Evolutionary conservation across 1,140 invertebrate genomes (phyloP), one percentile per base, ranked within the genome.

Genomic region (Uloborus diversus): DNA sequence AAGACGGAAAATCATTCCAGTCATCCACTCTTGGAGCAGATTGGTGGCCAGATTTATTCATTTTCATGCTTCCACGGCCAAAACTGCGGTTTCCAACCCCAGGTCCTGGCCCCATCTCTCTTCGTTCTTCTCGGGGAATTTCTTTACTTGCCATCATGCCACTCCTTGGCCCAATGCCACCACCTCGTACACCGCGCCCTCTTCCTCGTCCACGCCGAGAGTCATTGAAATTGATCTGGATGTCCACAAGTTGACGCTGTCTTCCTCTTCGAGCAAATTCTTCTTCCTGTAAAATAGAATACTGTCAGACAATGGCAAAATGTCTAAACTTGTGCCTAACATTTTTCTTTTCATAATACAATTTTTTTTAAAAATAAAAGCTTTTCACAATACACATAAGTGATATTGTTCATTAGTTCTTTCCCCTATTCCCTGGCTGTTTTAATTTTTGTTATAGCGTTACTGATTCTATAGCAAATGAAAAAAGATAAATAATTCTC

Each of bases 1-100:
- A 89, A 84, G 94, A 95, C 81, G 96, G 96, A 88, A 98, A 97
- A 88, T 96, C 95, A 85, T 93, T 92, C 89, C 95, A 95, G 88
- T 98, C 95, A 86, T 97, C 94, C 64, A 98, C 94, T 87, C 96
- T 96, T 25, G 96, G 96, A 85, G 95, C 95, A 81, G 91, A 88
- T 82, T 91, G 90, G 83, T 89, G 82, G 17, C 82, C 53, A 69
- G 82, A 28, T 69, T 71, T 32, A 49, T 65, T 68, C 1, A 57
- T 35, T 73, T 82, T 82, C 42, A 83, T 61, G 42, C 83, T 82
- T 25, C 82, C 81, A 57, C 82, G 81, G 62, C 49, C 56, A 61
- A 33, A 68, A 56, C 65, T 79, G 30, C 64, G 35, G 7, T 56
- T 37, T 30, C 64, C 53, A 32, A 69, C 53, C 62, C 23, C 47